Base-by-base conservation (phyloP, 2,888 invertebrate species). In the Drosophila histrio region DNA sequence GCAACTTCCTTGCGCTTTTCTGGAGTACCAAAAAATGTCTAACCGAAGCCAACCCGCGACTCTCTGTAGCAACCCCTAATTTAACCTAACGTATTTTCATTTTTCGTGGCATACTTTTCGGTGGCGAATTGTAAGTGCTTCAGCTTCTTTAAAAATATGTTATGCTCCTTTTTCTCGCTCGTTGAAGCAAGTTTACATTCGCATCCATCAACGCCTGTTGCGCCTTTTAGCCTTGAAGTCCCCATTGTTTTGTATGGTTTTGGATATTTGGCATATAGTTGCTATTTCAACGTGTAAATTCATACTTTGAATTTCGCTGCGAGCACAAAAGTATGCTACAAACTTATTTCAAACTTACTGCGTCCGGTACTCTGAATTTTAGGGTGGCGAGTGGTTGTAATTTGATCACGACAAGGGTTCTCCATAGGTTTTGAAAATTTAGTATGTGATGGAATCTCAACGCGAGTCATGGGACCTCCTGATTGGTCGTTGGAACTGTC, bases 101-200 rank as follows among this genome's bases (percentile, higher is more conserved):
- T 62, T 74, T 69, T 53, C 41, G 6, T 71, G 66, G 72, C 86
- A 86, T 79, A 79, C 73, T 77, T 86, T 84, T 67, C 9, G 73
- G 76, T 53, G 62, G 54, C 36, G 36, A 28, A 3, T 38, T 22
- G 34, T 22, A 56, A 61, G 43, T 61, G 38, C 32, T 57, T 28
- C 36, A 38, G 15, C 39, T 38, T 39, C n/a, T n/a, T 44, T 13
- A 3, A 41, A 64, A 58, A 61, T 64, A 41, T 57, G 53, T 59
- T 54, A 22, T 49, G 56, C 67, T 66, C 59, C 50, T 46, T 70
- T 72, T 58, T 32, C 54, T 56, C 47, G 32, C 50, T 49, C 54
- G 22, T 54, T 66, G 49, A 2, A 28, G 17, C 11, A 44, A 24
- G 46, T 50, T 73, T 54, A 60, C 57, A 47, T 9, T 8, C 19